Percentiles rank a stretch among this genome's conserved stretches.
These are phyloP conservation scores for Gryllus longicercus DNA, from an alignment of 2,888 invertebrate genomes.

Conservation along the genomic window DNA sequence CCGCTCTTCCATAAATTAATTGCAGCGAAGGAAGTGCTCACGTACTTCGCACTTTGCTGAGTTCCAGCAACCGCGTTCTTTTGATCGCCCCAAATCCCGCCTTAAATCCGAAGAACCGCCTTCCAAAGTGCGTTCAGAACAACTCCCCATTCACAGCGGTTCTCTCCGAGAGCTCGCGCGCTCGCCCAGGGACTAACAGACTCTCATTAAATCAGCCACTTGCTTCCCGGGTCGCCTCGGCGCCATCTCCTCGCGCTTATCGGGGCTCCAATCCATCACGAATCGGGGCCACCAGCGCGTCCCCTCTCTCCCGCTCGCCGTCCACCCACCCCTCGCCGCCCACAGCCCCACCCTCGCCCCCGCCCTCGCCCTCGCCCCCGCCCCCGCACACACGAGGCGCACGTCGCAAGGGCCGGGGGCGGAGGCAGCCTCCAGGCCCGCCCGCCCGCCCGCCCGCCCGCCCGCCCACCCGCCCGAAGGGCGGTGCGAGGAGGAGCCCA, in stretches of 20 bases:
- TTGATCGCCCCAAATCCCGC: too few species aligned
- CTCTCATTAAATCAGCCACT: conserved; percentile 17
- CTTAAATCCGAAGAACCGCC: too few species aligned
- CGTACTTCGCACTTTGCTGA: too few species aligned
- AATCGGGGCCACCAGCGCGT: not conserved
- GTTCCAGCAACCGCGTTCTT: too few species aligned
- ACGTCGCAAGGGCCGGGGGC: not conserved
- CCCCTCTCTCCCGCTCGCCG: too few species aligned
- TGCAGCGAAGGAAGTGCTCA: too few species aligned
- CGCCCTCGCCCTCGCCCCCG: too few species aligned
- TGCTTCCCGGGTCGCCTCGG: not conserved
- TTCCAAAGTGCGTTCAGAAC: not conserved
- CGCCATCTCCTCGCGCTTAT: not conserved
- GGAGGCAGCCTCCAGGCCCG: not conserved
- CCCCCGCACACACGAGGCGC: not conserved
- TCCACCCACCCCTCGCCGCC: too few species aligned
- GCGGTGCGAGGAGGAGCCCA: not conserved
- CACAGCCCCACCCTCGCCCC: too few species aligned
- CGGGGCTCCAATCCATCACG: not conserved
- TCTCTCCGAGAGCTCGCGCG: too few species aligned
- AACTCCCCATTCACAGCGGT: not conserved
- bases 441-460: too few species aligned
- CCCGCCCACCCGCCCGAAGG: not conserved
- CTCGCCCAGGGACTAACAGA: not conserved
- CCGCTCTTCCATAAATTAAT: too few species aligned